These are phyloP conservation scores for Watsonalla cultraria DNA, from an alignment of 2,888 invertebrate genomes.

Conservation along the genomic window DNA sequence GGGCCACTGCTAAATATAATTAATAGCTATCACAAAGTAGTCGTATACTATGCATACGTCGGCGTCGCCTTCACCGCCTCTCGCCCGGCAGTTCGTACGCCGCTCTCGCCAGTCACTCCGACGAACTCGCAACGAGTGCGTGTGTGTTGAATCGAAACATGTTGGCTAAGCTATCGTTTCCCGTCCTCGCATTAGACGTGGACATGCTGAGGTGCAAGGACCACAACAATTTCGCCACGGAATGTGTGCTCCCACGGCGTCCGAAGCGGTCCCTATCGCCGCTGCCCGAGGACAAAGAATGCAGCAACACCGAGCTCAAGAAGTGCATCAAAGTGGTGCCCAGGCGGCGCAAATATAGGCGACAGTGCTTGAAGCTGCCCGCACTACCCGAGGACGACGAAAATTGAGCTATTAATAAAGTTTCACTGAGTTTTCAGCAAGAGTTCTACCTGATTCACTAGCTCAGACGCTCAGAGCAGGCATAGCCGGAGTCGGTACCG, in stretches of 20 bases:
- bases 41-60: conserved; percentile 1
- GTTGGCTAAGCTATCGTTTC: conserved; percentile 58
- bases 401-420: conserved; percentile 38
- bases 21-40: conserved; percentile 16
- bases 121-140: conserved; percentile 37
- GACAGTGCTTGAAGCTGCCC: conserved; percentile 52
- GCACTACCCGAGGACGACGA: conserved; percentile 62
- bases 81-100: conserved; percentile 4
- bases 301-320: conserved; percentile 52
- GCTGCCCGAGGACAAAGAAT: conserved; percentile 65
- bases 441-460: neutral
- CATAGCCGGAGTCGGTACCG: neutral
- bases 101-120: conserved; percentile 29
- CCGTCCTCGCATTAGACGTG: conserved; percentile 42
- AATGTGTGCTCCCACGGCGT: conserved; percentile 57
- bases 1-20: conserved; percentile 43
- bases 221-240: conserved; percentile 51
- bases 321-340: conserved; percentile 45
- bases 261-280: conserved; percentile 58
- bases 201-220: conserved; percentile 62
- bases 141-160: conserved; percentile 33
- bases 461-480: neutral
- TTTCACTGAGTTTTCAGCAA: neutral
- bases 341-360: conserved; percentile 50
- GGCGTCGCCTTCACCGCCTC: neutral